Conservation (phyloP, 1,140 invertebrate genomes). For the Sycobia sp. region DNA sequence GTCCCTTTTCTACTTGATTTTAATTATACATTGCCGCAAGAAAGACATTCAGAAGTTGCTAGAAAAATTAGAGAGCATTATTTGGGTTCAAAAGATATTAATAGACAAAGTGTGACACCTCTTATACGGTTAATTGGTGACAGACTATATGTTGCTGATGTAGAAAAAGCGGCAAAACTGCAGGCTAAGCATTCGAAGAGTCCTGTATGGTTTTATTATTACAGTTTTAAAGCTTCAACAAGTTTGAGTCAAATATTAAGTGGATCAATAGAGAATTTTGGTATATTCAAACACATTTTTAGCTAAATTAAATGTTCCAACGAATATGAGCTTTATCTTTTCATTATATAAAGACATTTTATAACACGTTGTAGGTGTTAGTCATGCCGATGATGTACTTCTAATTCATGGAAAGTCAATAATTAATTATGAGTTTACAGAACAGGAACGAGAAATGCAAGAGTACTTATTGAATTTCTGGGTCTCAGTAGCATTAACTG, state of each 20-base stretch:
- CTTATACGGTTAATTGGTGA: slow-evolving; percentile 63
- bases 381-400: slow-evolving; percentile 64
- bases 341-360: too few species aligned
- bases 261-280: slow-evolving; percentile 57
- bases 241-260: slow-evolving; percentile 59
- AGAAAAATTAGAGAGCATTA: slow-evolving; percentile 63
- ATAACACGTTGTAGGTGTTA: slow-evolving; percentile 64
- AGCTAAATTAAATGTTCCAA: too few species aligned
- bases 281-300: too few species aligned
- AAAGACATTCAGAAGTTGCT: slow-evolving; percentile 50
- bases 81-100: slow-evolving; percentile 55
- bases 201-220: slow-evolving; percentile 65
- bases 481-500: slow-evolving; percentile 59
- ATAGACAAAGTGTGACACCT: slow-evolving; percentile 29
- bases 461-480: slow-evolving; percentile 60
- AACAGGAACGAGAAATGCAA: slow-evolving; percentile 60
- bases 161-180: slow-evolving; percentile 60
- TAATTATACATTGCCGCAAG: slow-evolving; percentile 63
- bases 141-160: slow-evolving; percentile 62
- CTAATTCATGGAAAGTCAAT: slow-evolving; percentile 47
- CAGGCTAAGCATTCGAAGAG: slow-evolving; percentile 60
- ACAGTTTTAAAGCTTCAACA: slow-evolving; percentile 58
- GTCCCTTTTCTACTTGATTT: slow-evolving; percentile 65
- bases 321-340: too few species aligned
- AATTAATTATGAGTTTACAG: slow-evolving; percentile 40